Percentiles rank a stretch among this genome's conserved stretches.
Conservation (phyloP, 2,888 invertebrate genomes). For the Scaptomyza polygonia region DNA sequence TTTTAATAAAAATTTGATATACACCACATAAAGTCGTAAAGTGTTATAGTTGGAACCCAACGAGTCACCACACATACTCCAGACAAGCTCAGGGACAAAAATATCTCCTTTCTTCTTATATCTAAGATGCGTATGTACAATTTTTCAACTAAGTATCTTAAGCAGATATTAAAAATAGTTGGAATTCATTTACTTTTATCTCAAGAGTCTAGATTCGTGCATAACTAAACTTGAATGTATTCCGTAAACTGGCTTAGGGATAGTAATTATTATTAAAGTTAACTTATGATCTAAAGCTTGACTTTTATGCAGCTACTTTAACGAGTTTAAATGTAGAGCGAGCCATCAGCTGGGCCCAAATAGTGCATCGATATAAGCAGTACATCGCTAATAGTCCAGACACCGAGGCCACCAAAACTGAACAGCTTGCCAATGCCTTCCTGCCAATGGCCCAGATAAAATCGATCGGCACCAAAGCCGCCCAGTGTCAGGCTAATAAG, state of each 20-base stretch:
- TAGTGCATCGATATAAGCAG: slow-evolving; percentile 98
- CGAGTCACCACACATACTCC: too few relatives aligned
- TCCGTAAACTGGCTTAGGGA: slow-evolving; percentile 5
- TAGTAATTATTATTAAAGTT: slow-evolving; percentile 21
- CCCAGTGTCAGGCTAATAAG: slow-evolving; percentile 97
- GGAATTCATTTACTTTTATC: neutral
- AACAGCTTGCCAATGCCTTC: slow-evolving; percentile 99
- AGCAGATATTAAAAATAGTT: slow-evolving; percentile 12
- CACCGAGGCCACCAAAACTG: slow-evolving; percentile 99
- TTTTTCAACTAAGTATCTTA: neutral
- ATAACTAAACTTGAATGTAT: neutral
- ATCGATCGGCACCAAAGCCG: slow-evolving; percentile 98
- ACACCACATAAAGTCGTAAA: too few relatives aligned
- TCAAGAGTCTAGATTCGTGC: slow-evolving; percentile 7
- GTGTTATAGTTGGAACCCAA: too few relatives aligned
- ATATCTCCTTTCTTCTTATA: slow-evolving; percentile 9
- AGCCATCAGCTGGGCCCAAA: slow-evolving; percentile 98
- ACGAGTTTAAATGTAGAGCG: slow-evolving; percentile 92
- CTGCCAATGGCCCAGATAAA: slow-evolving; percentile 99
- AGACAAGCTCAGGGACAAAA: too few relatives aligned
- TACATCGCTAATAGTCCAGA: slow-evolving; percentile 99
- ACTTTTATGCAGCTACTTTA: neutral
- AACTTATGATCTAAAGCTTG: neutral
- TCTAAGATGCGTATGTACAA: slow-evolving; percentile 16
- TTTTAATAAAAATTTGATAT: neutral